Percentiles rank a stretch among this genome's conserved stretches.
Evolutionary conservation across 2,113 vertebrate genomes (phyloP).

Genomic region (Corythoichthys haematopterus): DNA sequence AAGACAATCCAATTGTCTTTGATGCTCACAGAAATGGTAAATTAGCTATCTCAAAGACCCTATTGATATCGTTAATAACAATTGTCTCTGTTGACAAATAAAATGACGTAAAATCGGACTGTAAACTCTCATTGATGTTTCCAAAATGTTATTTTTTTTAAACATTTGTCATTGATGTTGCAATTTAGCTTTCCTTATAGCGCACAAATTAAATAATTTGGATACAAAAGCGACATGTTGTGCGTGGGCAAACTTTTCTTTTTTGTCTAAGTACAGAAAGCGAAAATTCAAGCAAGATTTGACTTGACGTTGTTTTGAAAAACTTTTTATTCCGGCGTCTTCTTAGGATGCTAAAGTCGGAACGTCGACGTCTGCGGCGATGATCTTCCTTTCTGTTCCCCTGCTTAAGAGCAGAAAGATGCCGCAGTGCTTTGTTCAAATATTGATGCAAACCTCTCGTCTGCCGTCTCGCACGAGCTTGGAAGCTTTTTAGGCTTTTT

Average conservation of each 20-base stretch:
- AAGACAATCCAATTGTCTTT: too few relatives aligned
- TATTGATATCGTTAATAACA: too few relatives aligned
- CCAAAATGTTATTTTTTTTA: too few relatives aligned
- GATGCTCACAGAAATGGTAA: too few relatives aligned
- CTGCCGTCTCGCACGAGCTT: constrained; percentile 40
- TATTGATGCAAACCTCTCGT: constrained; percentile 66
- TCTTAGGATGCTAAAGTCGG: neutral
- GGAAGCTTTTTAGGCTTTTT: constrained; percentile 3
- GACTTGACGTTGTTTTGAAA: neutral
- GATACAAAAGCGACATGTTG: neutral
- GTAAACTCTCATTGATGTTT: too few relatives aligned
- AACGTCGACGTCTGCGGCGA: neutral
- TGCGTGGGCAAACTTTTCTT: neutral
- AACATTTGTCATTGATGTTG: too few relatives aligned
- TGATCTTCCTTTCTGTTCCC: constrained; percentile 18
- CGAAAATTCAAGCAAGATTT: neutral
- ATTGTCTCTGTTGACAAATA: too few relatives aligned
- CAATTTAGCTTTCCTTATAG: too few relatives aligned
- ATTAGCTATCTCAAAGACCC: too few relatives aligned
- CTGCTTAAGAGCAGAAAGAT: constrained; percentile 44
- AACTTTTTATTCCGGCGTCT: neutral
- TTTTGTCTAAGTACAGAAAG: neutral
- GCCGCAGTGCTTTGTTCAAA: constrained; percentile 64
- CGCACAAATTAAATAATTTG: too few relatives aligned
- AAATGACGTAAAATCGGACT: too few relatives aligned